Evolutionary conservation across 1,140 invertebrate species (phyloP), one percentile per base, ranked within the genome.

Genomic region (Drosophila sulfurigaster): DNA sequence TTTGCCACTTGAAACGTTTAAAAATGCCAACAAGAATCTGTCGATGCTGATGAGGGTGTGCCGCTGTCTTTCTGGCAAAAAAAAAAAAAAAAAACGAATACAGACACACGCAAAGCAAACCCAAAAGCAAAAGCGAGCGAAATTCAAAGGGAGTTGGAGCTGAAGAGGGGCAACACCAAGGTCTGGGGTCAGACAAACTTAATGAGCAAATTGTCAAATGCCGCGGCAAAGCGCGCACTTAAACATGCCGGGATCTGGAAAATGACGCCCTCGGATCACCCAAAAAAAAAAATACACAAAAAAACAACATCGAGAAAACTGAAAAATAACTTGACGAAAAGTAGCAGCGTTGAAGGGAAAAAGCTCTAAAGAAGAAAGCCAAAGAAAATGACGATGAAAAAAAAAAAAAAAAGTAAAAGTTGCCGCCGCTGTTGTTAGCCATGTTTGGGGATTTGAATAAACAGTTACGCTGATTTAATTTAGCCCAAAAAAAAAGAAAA

Each of bases 391-490:
- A 48, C 25, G 28, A 3, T 2, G 30, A 10, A 6, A 10, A 35
- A 51, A 16, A 54, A 13, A 38, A 2, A 6, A 63, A 71, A 81
- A 77, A 77, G 72, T 65, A 77, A 82, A 87, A 87, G 85, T 89
- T 89, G 85, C 62, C 59, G 72, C 38, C 49, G 64, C 43, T 62
- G 75, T 79, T 81, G 72, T 79, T 79, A 76, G 76, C 76, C 77
- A 81, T 82, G 78, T 82, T 82, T 82, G 85, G 82, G 81, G 87
- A 87, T 91, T 89, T 88, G 91, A 91, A 92, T 92, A 92, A 92
- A 92, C 91, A 92, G 91, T 91, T 91, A 91, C 91, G 91, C 87
- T 91, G 91, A 92, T 92, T 92, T 91, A 91, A 91, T 91, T 91
- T 91, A 73, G 51, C 46, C 49, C 49, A 52, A 46, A 15, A 15